These are phyloP conservation scores for Sitobion miscanthi DNA, from an alignment of 1,140 invertebrate genomes.

Conservation along the genomic window DNA sequence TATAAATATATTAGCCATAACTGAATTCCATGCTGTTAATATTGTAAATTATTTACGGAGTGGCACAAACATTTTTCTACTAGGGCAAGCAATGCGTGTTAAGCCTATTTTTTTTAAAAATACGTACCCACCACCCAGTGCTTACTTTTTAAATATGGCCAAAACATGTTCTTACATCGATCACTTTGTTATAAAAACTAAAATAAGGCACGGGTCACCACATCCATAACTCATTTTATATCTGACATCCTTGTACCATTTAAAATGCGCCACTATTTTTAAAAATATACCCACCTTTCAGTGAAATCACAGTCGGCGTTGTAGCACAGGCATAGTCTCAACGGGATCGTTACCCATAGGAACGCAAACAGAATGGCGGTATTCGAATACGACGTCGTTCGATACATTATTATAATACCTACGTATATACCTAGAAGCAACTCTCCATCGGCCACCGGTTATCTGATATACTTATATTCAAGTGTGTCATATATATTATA, in stretches of 20 bases:
- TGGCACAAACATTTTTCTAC: background rate
- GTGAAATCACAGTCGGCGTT: background rate
- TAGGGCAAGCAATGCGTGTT: background rate
- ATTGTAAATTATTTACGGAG: background rate
- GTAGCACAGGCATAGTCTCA: background rate
- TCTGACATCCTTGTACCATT: background rate
- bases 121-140: background rate
- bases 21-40: background rate
- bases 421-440: background rate
- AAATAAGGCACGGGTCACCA: background rate
- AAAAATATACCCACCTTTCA: slow-evolving; percentile 2
- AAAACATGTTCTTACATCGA: background rate
- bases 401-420: background rate
- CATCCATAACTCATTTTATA: background rate
- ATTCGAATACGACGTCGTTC: background rate
- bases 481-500: background rate
- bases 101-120: background rate
- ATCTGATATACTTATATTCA: background rate
- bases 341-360: background rate
- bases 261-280: background rate
- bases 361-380: background rate
- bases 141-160: background rate
- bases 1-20: background rate
- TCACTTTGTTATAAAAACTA: background rate
- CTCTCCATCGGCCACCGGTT: background rate